Conservation (phyloP, 1,140 invertebrate genomes). For the Pogonomyrmex californicus region DNA sequence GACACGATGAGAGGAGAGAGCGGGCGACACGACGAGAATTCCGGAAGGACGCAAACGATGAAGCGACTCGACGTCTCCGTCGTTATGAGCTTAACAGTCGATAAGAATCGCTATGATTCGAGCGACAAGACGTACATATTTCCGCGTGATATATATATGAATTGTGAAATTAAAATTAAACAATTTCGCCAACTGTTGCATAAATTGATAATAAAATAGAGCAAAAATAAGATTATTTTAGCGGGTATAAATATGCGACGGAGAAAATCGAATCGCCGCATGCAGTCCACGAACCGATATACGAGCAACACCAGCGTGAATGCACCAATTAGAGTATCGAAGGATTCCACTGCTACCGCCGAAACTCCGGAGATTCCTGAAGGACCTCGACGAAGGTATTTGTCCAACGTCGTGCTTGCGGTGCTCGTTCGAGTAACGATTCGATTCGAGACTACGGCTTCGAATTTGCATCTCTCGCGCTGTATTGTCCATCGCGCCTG, state of each 20-base stretch:
- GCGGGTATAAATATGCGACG: constrained; percentile 26
- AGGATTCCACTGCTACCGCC: constrained; percentile 80
- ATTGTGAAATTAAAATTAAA: not conserved
- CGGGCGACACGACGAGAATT: constrained; percentile 53
- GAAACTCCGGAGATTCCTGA: constrained; percentile 83
- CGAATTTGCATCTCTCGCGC: constrained; percentile 73
- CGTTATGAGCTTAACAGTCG: constrained; percentile 60
- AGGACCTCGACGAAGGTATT: constrained; percentile 83
- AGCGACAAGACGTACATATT: not conserved
- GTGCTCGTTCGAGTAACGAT: constrained; percentile 79
- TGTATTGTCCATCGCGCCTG: constrained; percentile 73
- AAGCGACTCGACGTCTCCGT: constrained; percentile 50
- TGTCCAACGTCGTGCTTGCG: constrained; percentile 81
- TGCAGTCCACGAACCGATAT: constrained; percentile 71
- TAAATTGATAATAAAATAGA: constrained; percentile 22
- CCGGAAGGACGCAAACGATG: constrained; percentile 72
- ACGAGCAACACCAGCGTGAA: constrained; percentile 79
- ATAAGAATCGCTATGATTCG: constrained; percentile 16
- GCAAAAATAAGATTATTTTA: constrained; percentile 12
- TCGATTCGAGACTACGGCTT: constrained; percentile 76
- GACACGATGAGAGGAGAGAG: constrained; percentile 37
- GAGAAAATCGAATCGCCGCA: constrained; percentile 72
- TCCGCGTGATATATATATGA: not conserved
- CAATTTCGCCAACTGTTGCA: not conserved
- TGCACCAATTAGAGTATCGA: constrained; percentile 84